phyloP scores from a whole-genome alignment of 2,888 invertebrate genomes.

The Sceliomorpha sp. region DNA sequence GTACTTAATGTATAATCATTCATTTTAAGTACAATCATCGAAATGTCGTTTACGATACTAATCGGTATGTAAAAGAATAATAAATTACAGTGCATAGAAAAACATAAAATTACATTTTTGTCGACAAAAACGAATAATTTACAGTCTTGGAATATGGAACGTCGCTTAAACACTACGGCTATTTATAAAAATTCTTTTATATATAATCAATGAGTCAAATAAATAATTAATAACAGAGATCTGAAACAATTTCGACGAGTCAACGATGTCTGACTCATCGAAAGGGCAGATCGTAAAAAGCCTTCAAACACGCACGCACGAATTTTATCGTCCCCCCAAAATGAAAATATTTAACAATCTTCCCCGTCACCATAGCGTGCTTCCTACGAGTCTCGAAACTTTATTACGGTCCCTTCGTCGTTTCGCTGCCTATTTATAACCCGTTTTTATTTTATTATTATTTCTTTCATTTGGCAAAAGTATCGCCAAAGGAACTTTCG shows the following conservation, averaged over 20 bases:
- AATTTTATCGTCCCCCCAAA: conserved; percentile 1
- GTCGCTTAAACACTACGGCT: no score
- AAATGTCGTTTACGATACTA: no score
- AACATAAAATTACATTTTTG: no score
- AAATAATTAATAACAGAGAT: conserved; percentile 35
- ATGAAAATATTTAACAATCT: background rate
- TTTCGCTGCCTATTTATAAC: background rate
- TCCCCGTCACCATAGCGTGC: background rate
- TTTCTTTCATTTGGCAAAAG: background rate
- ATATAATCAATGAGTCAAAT: conserved; percentile 30
- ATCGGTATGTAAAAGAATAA: no score
- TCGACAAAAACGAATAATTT: no score
- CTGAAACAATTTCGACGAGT: conserved; percentile 32
- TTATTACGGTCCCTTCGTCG: background rate
- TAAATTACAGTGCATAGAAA: no score
- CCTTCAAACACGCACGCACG: background rate
- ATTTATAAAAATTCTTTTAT: background rate
- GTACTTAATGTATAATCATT: no score
- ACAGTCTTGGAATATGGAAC: background rate
- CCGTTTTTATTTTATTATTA: background rate
- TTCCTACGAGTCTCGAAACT: background rate
- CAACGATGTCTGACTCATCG: conserved; percentile 20
- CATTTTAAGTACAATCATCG: no score
- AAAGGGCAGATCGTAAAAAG: conserved; percentile 30
- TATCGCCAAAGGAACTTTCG: background rate